Evolutionary conservation across 2,113 vertebrate genomes (phyloP), one percentile per base, ranked within the genome.

Genomic region (Bagarius yarrelli): DNA sequence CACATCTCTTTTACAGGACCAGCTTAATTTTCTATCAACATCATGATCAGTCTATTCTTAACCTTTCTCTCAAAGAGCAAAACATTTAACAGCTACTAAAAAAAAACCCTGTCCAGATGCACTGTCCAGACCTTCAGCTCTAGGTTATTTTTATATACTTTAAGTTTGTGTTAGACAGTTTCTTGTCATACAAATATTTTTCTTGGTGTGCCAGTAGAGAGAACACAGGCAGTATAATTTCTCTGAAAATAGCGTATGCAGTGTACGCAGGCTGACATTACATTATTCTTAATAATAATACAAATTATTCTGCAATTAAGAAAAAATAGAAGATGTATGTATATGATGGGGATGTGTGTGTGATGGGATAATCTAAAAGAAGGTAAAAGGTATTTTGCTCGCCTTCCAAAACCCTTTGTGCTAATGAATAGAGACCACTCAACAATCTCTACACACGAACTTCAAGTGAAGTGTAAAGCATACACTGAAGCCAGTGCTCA

Each of bases 351-450:
- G 18, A 63, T 40, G 5, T 69, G 66, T 56, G 66, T 59, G 32
- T 61, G 69, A 47, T 47, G 23, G 13, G 19, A 9, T 11, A 32
- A 12, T 61, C 36, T 63, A 52, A 72, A 19, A 21, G 79, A 44
- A 61, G 40, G 56, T 63, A 56, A 74, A 55, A n/a, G 76, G 40
- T 76, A 70, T 69, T 78, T 61, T 82, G 79, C 79, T 71, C 66
- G 61, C 50, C 75, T 32, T 79, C 61, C 61, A 84, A 57, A 70
- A 59, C 56, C 30, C 36, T 82, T 86, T 84, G 76, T 82, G 75
- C 25, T 36, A 47, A 34, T 83, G 83, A 87, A 87, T 85, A 55
- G 80, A 25, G 55, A 36, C 63, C 80, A 75, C 85, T 85, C 79
- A 63, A 76, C 60, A 47, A 56, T 67, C 77, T 83, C 55, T 83